Percentiles rank a stretch among this genome's conserved stretches.
These are phyloP conservation scores for Trichomalopsis sarcophagae DNA, from an alignment of 1,140 invertebrate species.

Conservation along the genomic window DNA sequence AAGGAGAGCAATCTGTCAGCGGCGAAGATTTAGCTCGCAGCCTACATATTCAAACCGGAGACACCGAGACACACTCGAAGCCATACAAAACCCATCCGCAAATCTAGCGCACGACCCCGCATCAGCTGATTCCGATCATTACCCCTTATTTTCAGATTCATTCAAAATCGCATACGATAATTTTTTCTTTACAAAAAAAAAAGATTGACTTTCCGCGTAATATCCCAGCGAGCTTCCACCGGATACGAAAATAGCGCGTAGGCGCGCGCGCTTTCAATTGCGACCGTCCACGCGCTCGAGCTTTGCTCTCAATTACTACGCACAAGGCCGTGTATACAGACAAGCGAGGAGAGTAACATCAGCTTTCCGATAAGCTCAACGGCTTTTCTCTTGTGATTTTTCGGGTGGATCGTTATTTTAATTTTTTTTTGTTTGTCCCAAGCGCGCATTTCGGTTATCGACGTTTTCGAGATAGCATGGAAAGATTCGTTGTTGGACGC, in stretches of 20 bases:
- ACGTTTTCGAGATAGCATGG: too few species aligned
- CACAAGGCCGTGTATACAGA: background rate
- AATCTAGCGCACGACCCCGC: too few species aligned
- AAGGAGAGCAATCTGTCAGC: too few species aligned
- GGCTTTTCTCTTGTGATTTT: background rate
- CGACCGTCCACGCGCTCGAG: background rate
- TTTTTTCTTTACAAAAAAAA: background rate
- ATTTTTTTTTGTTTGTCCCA: too few species aligned
- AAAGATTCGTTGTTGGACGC: too few species aligned
- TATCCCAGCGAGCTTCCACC: background rate
- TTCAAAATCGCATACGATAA: background rate
- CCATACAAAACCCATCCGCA: too few species aligned
- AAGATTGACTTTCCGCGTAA: background rate
- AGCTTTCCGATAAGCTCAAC: background rate
- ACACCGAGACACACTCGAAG: too few species aligned
- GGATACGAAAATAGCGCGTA: background rate
- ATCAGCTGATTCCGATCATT: background rate
- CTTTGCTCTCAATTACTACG: background rate
- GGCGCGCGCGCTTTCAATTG: background rate
- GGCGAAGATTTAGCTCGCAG: too few species aligned
- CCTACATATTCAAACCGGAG: too few species aligned
- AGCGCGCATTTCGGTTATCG: too few species aligned
- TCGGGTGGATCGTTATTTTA: too few species aligned
- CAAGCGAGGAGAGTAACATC: background rate
- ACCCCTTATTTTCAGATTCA: too few species aligned